Conservation (phyloP, 2,797 vertebrate genomes). For the Liasis olivaceus region DNA sequence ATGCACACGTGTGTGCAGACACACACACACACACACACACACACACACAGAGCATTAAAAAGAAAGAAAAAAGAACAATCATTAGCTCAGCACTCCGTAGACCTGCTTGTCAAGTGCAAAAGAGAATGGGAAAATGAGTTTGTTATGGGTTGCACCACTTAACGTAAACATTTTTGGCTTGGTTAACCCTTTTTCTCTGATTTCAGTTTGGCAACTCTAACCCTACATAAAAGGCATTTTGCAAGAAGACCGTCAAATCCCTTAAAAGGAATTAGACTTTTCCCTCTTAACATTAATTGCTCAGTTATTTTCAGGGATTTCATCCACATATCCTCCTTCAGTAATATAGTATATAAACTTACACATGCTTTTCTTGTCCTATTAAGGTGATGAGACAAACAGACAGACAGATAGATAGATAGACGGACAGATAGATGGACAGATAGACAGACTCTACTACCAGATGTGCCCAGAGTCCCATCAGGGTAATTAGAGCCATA, state of each 20-base stretch:
- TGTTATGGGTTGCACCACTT: too few species aligned
- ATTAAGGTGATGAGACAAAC: background rate
- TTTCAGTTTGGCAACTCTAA: background rate
- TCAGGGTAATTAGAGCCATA: slow-evolving; percentile 63
- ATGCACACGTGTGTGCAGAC: too few species aligned
- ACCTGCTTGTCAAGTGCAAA: too few species aligned
- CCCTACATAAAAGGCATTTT: background rate
- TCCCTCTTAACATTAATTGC: background rate
- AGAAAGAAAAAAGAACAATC: too few species aligned
- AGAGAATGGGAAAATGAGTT: too few species aligned
- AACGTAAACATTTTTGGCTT: background rate
- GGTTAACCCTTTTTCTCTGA: background rate
- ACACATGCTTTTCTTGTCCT: background rate
- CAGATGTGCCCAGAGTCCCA: slow-evolving; percentile 71
- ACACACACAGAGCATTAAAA: too few species aligned
- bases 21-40: too few species aligned
- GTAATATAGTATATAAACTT: background rate
- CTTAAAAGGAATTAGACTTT: background rate
- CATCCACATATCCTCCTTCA: background rate
- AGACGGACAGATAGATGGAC: fast-evolving
- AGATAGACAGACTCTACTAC: background rate
- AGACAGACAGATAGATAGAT: too few species aligned
- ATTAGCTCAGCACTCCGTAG: too few species aligned
- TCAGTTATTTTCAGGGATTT: background rate
- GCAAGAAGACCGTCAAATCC: too few species aligned